Evolutionary conservation across 2,888 invertebrate genomes (phyloP), one percentile per base, ranked within the genome.

Genomic region (Kuschelorhynchus macadamiae): DNA sequence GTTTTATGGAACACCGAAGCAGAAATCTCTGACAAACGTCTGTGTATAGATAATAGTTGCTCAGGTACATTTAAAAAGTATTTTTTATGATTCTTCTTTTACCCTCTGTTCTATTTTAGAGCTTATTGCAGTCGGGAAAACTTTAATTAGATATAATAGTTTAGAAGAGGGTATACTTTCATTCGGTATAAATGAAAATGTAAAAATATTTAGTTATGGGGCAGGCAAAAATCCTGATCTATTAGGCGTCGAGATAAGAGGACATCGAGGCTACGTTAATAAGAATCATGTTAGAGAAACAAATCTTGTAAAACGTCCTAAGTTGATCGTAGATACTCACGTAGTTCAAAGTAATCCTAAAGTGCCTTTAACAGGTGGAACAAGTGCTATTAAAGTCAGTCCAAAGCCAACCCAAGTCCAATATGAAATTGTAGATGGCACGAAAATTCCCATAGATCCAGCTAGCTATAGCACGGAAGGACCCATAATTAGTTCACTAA

Each of bases 1-100:
- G 77, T 77, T 76, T 74, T 79, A 65, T 72, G 73, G 74, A 69
- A 68, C 72, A 71, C 74, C 55, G 73, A 77, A 73, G 77, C 86
- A 79, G 82, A 85, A 83, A 84, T 89, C 77, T 90, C 92, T 60
- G 88, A 91, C 80, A 88, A 89, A 83, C 87, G 91, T 78, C 84
- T 87, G 79, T 93, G 93, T 87, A 90, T 85, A 75, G 89, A 93
- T 85, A 83, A 86, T 81, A 83, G 88, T 80, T 93, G 93, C 83
- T 86, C 87, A 83, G 87, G 93, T 93, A 85, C 81, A 80, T 80
- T 25, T 21, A 14, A 18, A 30, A 36, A 9, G 4, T 36, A 36
- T 36, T 36, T n/a, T 36, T 36, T 36, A n/a, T 3, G 11, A 16
- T 7, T 20, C 12, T 49, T 39, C 20, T 56, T 3, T 5, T 32